Conservation (phyloP, 2,888 invertebrate genomes). For the Rotaria socialis region DNA sequence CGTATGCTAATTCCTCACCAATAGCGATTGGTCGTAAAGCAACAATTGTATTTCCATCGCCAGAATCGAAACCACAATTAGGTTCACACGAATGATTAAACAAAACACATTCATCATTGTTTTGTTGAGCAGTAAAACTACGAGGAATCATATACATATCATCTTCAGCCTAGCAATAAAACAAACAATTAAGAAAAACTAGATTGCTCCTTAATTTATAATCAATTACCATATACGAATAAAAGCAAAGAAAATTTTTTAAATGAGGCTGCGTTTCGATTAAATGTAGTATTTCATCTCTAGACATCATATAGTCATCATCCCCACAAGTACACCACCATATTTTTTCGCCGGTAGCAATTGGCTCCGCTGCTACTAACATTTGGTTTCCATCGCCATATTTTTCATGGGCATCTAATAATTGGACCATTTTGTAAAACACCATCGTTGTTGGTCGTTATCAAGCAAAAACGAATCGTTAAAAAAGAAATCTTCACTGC, state of each 20-base stretch:
- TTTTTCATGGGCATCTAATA: conserved; percentile 30
- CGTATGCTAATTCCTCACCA: conserved; percentile 39
- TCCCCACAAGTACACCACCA: conserved; percentile 39
- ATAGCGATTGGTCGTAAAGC: not conserved
- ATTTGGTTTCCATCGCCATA: conserved; percentile 33
- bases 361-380: not conserved
- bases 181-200: not conserved
- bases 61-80: conserved; percentile 29
- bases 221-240: conserved; percentile 33
- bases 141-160: conserved; percentile 33
- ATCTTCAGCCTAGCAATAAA: not conserved
- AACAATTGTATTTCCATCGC: conserved; percentile 6
- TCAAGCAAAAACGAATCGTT: not conserved
- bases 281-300: conserved; percentile 18
- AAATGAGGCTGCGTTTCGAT: not conserved
- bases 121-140: not conserved
- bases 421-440: conserved; percentile 32
- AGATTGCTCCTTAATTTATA: no score
- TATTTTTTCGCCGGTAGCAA: conserved; percentile 35
- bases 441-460: conserved; percentile 25
- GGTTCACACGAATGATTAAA: conserved; percentile 40
- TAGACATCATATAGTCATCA: conserved; percentile 17
- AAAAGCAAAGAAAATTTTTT: conserved; percentile 30
- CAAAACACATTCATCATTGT: conserved; percentile 34
- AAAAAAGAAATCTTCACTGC: not conserved